phyloP scores from a whole-genome alignment of 2,888 invertebrate species.

The Polydrusus cervinus region DNA sequence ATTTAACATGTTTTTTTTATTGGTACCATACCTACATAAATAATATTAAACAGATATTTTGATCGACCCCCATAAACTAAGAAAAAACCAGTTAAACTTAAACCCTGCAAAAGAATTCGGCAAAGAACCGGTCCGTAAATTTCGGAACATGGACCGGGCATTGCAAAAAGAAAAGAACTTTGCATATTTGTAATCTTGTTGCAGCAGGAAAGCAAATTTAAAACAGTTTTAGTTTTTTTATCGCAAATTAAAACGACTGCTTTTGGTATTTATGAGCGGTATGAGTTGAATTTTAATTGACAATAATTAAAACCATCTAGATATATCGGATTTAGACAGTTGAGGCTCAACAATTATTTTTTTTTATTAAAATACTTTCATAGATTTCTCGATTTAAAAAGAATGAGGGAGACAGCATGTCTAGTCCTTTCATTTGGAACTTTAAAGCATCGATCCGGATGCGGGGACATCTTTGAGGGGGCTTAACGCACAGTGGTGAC shows the following conservation, averaged over 20 bases:
- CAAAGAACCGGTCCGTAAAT: slow-evolving; percentile 18
- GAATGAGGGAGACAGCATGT: too few species aligned
- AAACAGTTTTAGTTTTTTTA: not conserved
- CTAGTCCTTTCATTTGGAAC: too few species aligned
- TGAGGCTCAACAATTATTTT: too few species aligned
- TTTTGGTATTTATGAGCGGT: not conserved
- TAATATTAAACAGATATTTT: not conserved
- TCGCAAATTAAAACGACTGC: slow-evolving; percentile 1
- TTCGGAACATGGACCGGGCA: slow-evolving; percentile 6
- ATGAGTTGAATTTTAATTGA: slow-evolving; percentile 12
- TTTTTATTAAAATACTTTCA: too few species aligned
- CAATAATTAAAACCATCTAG: not conserved
- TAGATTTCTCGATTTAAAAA: too few species aligned
- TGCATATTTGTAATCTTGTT: slow-evolving; percentile 4
- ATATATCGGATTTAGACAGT: too few species aligned
- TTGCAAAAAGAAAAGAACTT: slow-evolving; percentile 3
- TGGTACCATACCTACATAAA: too few species aligned
- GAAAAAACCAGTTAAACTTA: slow-evolving; percentile 12
- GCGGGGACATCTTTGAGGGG: too few species aligned
- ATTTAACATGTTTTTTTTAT: too few species aligned
- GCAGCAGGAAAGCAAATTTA: slow-evolving; percentile 1
- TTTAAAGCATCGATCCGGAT: too few species aligned
- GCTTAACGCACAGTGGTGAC: too few species aligned
- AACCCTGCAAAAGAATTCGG: slow-evolving; percentile 14
- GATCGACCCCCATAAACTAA: slow-evolving; percentile 1